Base-by-base conservation (phyloP, 2,113 vertebrate species). In the Ictalurus punctatus region DNA sequence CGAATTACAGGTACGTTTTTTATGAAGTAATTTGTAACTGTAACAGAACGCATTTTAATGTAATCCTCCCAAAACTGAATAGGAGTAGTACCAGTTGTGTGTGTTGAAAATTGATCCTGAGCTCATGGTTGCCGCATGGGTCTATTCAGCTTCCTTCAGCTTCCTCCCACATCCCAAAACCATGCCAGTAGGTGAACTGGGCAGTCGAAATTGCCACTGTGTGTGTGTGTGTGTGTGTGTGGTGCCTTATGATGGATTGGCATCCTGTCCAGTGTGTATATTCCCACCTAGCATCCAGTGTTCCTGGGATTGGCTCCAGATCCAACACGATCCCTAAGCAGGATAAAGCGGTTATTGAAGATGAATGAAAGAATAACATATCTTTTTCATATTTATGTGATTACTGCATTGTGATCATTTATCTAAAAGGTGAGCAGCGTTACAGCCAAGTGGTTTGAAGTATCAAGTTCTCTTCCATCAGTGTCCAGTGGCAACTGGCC, bases 401-500 rank as follows among this genome's bases (percentile, higher is more conserved):
- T 80, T 58, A 71, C 67, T 48, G 74, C 25, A 58, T 27, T 52
- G 44, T 65, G 34, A 74, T 79, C 56, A 79, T 89, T 79, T 84
- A 12, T 74, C 86, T 87, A 76, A 74, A 14, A 88, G 65, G 87
- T 82, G 59, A 82, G 34, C 30, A 71, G 19, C 63, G 48, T 54
- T 16, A 48, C 65, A 82, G 84, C 30, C 58, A 30, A 87, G 78
- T 71, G 37, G 34, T 63, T 84, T 25, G 76, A 86, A 89, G 86
- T 89, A 86, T 86, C 88, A 89, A 85, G n/a, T 78, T 85, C 87
- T 90, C 87, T 81, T 90, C 86, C 85, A 88, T 83, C 82, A 76
- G 83, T 90, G 89, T 90, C 87, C 90, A 89, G 89, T 85, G 63
- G 74, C 88, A 83, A 67, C 44, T 76, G 90, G 90, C 89, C 87